Base-by-base conservation (phyloP, 1,140 invertebrate species). In the Dendroctonus valens region DNA sequence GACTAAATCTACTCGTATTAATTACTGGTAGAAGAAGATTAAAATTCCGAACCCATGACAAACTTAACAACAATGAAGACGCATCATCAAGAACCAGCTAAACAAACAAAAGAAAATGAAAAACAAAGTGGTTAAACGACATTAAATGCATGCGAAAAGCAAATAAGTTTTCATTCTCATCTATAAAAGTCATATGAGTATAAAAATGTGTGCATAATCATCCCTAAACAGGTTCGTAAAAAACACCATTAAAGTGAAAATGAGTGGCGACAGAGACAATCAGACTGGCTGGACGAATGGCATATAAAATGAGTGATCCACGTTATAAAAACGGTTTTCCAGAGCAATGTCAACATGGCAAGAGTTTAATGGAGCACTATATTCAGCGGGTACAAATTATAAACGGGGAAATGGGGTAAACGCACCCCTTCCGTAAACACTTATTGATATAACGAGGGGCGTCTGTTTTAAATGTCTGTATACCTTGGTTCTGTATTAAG, bases 381-480 rank as follows among this genome's bases (percentile, higher is more conserved):
- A 52, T 52, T 61, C 48, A 52, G 7, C 48, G 59, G 59, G 42
- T 52, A 61, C 48, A 61, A 63, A 63, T 63, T 63, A 63, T 63
- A 46, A 63, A 53, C 41, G 40, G 62, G 62, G 48, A 57, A 65
- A 65, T 65, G 62, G 62, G 62, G 62, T 65, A 58, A 65, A 65
- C 52, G 62, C 62, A 50, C 53, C 54, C 62, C 53, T 53, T 65
- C 62, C 52, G 53, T 50, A 65, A 65, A 65, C 62, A 65, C 62
- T 65, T 65, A 65, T 65, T 57, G 53, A 65, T 57, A 57, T 57
- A 58, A 65, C 61, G 53, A 58, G 62, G 54, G 44, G 44, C 9
- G 11, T 48, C 42, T 37, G 26, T 26, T 26, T 54, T 57, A 42
- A 61, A 61, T 41, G 38, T 61, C 38, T 61, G 49, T 61, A 63